Evolutionary conservation across 2,888 invertebrate genomes (phyloP), one percentile per base, ranked within the genome.

Genomic region (Zygogramma bicolorata): DNA sequence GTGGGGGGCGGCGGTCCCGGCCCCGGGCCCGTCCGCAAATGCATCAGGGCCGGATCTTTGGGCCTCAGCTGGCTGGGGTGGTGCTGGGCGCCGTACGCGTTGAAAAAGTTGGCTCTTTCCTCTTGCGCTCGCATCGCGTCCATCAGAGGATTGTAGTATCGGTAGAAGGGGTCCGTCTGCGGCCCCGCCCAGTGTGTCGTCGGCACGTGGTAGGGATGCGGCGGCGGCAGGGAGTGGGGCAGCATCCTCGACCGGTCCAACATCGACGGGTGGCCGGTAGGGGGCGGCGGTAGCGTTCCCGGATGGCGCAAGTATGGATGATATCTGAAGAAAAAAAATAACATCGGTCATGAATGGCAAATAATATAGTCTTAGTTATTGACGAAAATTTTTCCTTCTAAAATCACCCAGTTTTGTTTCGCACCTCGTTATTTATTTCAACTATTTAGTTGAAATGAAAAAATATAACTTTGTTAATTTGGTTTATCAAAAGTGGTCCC

Each of bases 121-220:
- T 95, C 94, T 84, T 94, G 94, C 58, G 92, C 93, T 68, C 94
- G 90, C 84, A 93, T 91, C 20, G 93, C 93, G 13, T 94, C 94
- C 88, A 95, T 92, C 34, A 95, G 88, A 20, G 95, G 94, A 85
- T 94, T 94, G 85, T 94, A 94, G 82, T 90, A 90, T 38, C 90
- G 86, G 86, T 93, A 94, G 31, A 90, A 90, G 0, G 90, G 89
- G 25, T 87, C 87, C 1, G 86, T 76, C 3, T 88, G 84, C 6
- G 87, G 87, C 69, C 74, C 75, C 60, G 75, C 78, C 75, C 88
- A 88, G 65, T 86, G 85, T 22, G 85, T 82, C 2, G 87, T 83
- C 3, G 86, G 84, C 18, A 86, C 86, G 53, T 85, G 85, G 75
- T 90, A 88, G 79, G 91, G 88, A 8, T 71, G 70, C 70, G 90